Evolutionary conservation across 92 coral and sea anemone species (phyloP).

Genomic region (Epizoanthus ramosus): DNA sequence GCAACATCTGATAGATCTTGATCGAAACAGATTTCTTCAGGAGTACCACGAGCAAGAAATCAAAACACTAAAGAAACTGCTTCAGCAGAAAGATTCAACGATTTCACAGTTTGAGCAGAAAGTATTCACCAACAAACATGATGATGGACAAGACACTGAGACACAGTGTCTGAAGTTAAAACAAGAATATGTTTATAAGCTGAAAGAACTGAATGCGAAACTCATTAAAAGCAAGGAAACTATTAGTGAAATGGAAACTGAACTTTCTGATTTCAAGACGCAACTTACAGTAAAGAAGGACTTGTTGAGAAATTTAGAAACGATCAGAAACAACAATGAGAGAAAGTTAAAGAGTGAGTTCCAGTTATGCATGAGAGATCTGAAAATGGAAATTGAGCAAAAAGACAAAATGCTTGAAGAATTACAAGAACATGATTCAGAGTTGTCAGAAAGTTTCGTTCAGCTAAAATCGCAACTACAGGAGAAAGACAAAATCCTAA

Average conservation of each 20-base stretch:
- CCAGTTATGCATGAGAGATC: neutral
- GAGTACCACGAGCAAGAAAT: neutral
- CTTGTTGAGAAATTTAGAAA: neutral
- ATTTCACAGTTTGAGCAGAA: neutral
- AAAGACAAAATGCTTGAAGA: constrained; percentile 14
- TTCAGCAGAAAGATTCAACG: constrained; percentile 8
- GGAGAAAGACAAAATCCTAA: neutral
- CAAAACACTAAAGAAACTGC: neutral
- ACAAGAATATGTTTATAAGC: neutral
- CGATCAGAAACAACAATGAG: constrained; percentile 4
- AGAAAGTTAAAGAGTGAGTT: neutral
- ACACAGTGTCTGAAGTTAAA: neutral
- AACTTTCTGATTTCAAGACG: neutral
- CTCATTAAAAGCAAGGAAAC: neutral
- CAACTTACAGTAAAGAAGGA: constrained; percentile 5
- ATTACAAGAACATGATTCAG: neutral
- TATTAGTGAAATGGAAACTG: neutral
- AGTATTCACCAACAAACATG: neutral
- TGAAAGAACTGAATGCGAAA: neutral
- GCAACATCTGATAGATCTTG: neutral
- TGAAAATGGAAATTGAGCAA: neutral
- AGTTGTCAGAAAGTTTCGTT: neutral
- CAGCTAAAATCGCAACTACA: neutral
- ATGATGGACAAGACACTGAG: constrained; percentile 4
- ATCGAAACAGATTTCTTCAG: neutral